Conservation (phyloP, 2,888 invertebrate species). For the Troides aeacus region DNA sequence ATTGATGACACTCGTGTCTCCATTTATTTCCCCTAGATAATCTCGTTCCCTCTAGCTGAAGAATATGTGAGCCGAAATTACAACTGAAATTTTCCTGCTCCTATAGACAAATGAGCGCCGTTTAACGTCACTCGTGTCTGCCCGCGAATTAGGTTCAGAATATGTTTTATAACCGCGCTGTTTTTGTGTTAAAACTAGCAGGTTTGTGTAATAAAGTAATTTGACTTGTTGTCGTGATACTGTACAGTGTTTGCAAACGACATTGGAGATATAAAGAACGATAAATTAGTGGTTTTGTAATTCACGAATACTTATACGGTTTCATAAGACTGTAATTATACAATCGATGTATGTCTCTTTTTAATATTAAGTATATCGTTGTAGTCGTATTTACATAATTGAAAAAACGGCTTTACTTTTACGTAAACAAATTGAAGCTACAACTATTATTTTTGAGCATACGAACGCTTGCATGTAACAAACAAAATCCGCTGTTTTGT, state of each 20-base stretch:
- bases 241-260: background rate
- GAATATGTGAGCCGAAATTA: slow-evolving; percentile 6
- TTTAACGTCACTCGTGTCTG: slow-evolving; percentile 9
- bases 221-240: background rate
- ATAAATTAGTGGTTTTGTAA: too few relatives aligned
- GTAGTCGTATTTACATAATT: background rate
- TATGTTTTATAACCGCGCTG: background rate
- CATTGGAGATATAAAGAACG: too few relatives aligned
- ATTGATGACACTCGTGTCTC: slow-evolving; percentile 13
- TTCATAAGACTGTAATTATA: background rate
- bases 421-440: background rate
- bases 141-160: slow-evolving; percentile 5
- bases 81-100: slow-evolving; percentile 2
- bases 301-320: too few relatives aligned
- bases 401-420: background rate
- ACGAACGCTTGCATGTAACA: background rate
- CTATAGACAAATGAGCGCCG: slow-evolving; percentile 6
- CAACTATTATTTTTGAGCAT: background rate
- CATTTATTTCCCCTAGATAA: slow-evolving; percentile 12
- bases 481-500: background rate
- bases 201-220: background rate
- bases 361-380: background rate
- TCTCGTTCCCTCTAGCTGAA: slow-evolving; percentile 5
- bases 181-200: slow-evolving; percentile 1
- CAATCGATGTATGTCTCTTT: background rate